Conservation (phyloP, 1,140 invertebrate species). For the Paralvinella palmiformis region DNA sequence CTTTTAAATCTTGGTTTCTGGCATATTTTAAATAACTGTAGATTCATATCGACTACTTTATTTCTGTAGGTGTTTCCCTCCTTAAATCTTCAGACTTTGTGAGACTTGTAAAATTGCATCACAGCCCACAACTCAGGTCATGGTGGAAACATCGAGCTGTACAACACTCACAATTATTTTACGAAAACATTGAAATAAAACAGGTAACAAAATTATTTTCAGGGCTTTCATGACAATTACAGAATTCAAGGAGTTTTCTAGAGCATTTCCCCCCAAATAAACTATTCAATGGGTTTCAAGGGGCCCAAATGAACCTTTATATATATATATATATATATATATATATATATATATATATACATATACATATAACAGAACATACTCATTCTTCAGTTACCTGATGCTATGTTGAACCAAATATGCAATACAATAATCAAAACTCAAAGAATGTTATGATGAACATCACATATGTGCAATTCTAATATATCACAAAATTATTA, state of each 20-base stretch:
- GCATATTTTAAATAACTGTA: not conserved
- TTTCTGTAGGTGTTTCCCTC: not conserved
- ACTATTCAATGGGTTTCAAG: no score
- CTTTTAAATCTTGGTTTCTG: not conserved
- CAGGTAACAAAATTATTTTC: no score
- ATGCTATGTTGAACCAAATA: not conserved
- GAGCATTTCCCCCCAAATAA: no score
- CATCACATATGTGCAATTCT: not conserved
- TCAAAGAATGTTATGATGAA: not conserved
- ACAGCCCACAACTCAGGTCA: no score
- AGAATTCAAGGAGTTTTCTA: no score
- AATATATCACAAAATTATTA: not conserved
- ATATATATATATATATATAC: not conserved
- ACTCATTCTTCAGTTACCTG: not conserved
- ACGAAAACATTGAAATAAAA: no score
- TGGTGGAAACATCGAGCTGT: no score
- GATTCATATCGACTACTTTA: not conserved
- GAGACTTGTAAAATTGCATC: not conserved
- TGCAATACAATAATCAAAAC: not conserved
- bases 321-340: not conserved
- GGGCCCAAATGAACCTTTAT: no score
- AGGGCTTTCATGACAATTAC: no score
- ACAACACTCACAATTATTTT: no score
- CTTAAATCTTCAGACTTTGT: not conserved
- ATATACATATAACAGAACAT: not conserved